Evolutionary conservation across 2,888 invertebrate genomes (phyloP), one percentile per base, ranked within the genome.

Genomic region (Dynastes tityus): DNA sequence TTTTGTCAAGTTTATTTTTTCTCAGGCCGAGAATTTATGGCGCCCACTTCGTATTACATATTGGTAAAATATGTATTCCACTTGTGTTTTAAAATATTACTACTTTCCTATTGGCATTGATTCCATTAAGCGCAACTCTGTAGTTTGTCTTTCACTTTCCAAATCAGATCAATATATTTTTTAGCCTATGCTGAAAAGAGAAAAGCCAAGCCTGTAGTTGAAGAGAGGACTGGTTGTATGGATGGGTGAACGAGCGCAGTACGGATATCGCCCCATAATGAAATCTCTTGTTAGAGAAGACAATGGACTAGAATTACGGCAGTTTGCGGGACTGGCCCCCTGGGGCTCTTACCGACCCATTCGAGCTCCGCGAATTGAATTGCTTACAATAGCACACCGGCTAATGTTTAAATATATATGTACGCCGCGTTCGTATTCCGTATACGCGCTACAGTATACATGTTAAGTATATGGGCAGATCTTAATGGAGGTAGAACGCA

Each of bases 261-360:
- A 70, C 58, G 78, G 70, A 78, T 74, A 80, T 79, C 70, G 76
- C 76, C 70, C 76, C 79, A 76, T 78, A 73, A 76, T 77, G 79
- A 79, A 79, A 79, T 77, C 79, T 79, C 78, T 79, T 79, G 79
- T 80, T 78, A 77, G 53, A 67, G 78, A 80, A 80, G 80, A 80
- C 80, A 80, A 80, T 80, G 71, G 80, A 22, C 61, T 78, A 68
- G 80, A 80, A 80, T 80, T 80, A 80, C 79, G 70, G 76, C 79
- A 79, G 79, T 80, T 77, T 78, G 78, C 76, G 80, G 80, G 78
- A 70, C 73, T 68, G 79, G 53, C 76, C 76, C 78, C 71, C 67
- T 55, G 78, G 70, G 75, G 78, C 80, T 70, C 80, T 78, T 78
- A 76, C 67, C 64, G 75, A 61, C 75, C 70, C 70, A 75, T 77